Percentiles rank a stretch among this genome's conserved stretches.
Conservation (phyloP, 2,888 invertebrate species). For the Exephanes ischioxanthus region DNA sequence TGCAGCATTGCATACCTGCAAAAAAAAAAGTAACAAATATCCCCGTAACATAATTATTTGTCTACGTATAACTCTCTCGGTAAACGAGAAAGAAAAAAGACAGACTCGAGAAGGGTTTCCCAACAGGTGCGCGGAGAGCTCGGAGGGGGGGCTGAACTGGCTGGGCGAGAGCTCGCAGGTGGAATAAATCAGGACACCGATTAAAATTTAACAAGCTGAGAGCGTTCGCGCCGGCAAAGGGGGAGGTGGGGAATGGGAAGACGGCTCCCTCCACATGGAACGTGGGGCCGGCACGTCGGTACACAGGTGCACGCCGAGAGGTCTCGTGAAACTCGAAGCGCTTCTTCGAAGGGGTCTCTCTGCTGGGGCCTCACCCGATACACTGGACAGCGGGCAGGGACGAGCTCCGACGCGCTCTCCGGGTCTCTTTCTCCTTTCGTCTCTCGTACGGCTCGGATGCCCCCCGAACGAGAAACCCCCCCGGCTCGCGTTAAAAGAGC, state of each 20-base stretch:
- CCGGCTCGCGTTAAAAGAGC: constrained; percentile 76
- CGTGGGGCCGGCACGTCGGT: constrained; percentile 15
- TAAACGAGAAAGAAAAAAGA: neutral
- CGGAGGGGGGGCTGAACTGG: neutral
- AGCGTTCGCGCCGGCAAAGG: constrained; percentile 35
- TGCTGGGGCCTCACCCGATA: constrained; percentile 23
- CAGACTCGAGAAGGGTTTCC: neutral
- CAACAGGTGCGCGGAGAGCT: neutral
- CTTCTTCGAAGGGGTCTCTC: constrained; percentile 50
- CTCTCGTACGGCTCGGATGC: constrained; percentile 44
- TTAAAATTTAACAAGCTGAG: constrained; percentile 77
- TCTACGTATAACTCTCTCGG: neutral
- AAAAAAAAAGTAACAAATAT: too few relatives aligned
- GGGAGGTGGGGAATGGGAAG: neutral
- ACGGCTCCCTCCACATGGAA: constrained; percentile 39
- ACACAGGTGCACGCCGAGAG: constrained; percentile 36
- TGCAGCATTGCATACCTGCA: too few relatives aligned
- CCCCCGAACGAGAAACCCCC: constrained; percentile 70
- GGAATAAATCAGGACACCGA: constrained; percentile 76
- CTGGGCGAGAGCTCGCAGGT: constrained; percentile 36
- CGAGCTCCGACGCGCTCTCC: constrained; percentile 13
- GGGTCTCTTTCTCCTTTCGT: constrained; percentile 31
- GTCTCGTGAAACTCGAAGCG: constrained; percentile 50
- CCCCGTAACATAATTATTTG: neutral
- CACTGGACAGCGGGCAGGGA: neutral